Evolutionary conservation across 2,888 invertebrate species (phyloP).

Genomic region (Pyrgus malvae): DNA sequence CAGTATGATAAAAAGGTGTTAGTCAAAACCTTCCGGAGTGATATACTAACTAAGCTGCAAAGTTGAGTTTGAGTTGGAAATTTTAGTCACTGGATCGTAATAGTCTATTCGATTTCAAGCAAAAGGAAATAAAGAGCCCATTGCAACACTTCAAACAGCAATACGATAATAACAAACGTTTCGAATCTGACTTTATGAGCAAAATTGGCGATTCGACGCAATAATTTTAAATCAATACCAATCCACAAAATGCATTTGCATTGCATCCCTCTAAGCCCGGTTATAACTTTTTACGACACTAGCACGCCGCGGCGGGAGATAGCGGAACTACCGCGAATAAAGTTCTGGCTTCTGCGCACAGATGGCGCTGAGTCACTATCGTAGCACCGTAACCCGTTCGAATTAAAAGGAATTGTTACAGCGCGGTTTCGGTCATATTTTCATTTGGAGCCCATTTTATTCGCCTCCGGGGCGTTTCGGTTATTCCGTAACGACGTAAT

Average conservation of each 20-base stretch:
- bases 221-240: slow-evolving; percentile 39
- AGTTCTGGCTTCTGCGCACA: slow-evolving; percentile 47
- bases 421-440: slow-evolving; percentile 49
- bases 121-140: not conserved
- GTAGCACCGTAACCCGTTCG: slow-evolving; percentile 43
- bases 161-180: slow-evolving; percentile 11
- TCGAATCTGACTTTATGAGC: slow-evolving; percentile 23
- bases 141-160: slow-evolving; percentile 5
- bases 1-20: no score
- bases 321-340: slow-evolving; percentile 52
- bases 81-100: not conserved
- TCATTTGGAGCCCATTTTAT: slow-evolving; percentile 50
- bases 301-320: slow-evolving; percentile 44
- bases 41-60: no score
- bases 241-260: slow-evolving; percentile 37
- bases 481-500: slow-evolving; percentile 41
- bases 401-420: slow-evolving; percentile 54
- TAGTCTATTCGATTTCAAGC: not conserved
- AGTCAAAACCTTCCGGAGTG: no score
- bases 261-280: slow-evolving; percentile 31
- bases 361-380: slow-evolving; percentile 62
- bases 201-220: slow-evolving; percentile 24
- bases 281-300: slow-evolving; percentile 46
- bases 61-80: no score
- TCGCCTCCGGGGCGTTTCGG: slow-evolving; percentile 36